Evolutionary conservation across 2,113 vertebrate species (phyloP), one percentile per base, ranked within the genome.

Genomic region (Scytalopus superciliaris): DNA sequence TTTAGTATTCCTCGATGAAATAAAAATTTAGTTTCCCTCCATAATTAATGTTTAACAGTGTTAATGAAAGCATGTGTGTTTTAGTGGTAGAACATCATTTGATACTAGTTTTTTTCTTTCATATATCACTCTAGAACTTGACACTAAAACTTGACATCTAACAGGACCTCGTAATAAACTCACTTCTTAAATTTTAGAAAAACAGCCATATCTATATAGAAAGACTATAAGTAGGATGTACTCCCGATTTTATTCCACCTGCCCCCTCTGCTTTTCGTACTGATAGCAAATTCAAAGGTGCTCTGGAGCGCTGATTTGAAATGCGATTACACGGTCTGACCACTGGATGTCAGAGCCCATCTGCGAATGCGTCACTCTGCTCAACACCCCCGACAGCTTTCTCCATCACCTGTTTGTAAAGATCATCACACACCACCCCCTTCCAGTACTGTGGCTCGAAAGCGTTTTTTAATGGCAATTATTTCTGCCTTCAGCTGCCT

Each of bases 301-400:
- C 37, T 55, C 17, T n/a, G 9, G 30, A 47, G 57, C 55, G 4
- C 17, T 59, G 39, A 9, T 23, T 50, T 42, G 67, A 45, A 40
- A 55, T 53, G 67, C 69, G 25, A 49, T 95, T 92, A 35, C 75
- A 25, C 6, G 19, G 5, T 87, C 21, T 55, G 55, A 62, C 95
- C 98, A 97, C 94, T 95, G 97, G 97, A 88, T 98, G 97, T 96
- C 97, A 97, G 11, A 84, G 94, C 45, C 68, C 63, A 84, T 60
- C 84, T 92, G 89, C 69, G 94, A 84, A 81, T 74, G 83, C 56
- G 44, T 90, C 80, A 4, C 19, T 12, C 12, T 12, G 52, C 19
- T 40, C 23, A 45, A 13, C 37, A 15, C 18, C n/a, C 1, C 12
- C 13, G 9, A 2, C 53, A 14, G 62, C 47, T n/a, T 37, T 16